Evolutionary conservation across 1,140 invertebrate species (phyloP).

Genomic region (Lepeophtheirus salmonis): DNA sequence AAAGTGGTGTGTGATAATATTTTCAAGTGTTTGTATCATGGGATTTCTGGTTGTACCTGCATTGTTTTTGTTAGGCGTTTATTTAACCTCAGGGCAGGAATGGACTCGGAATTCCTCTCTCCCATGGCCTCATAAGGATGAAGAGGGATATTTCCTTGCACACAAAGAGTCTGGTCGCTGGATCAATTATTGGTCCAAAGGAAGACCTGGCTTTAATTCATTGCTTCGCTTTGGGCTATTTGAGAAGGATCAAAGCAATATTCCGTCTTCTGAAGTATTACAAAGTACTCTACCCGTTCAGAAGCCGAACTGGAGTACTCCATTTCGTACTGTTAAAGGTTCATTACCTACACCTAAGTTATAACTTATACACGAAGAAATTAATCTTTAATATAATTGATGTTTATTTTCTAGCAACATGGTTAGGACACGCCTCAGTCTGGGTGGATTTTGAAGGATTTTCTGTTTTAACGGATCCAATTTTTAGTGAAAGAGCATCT

Average conservation of each 20-base stretch:
- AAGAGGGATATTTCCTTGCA: background rate
- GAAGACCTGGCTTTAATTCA: background rate
- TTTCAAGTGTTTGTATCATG: too few species aligned
- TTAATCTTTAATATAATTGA: too few species aligned
- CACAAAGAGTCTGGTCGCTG: background rate
- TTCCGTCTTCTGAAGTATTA: background rate
- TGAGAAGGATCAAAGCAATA: background rate
- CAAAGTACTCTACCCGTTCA: background rate
- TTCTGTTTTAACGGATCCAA: slow-evolving; percentile 27
- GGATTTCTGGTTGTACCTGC: too few species aligned
- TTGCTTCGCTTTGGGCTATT: background rate
- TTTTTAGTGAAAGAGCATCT: slow-evolving; percentile 23
- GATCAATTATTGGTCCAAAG: slow-evolving; percentile 1
- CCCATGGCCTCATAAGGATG: background rate
- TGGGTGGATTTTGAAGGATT: slow-evolving; percentile 30
- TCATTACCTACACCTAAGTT: too few species aligned
- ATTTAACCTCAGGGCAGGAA: too few species aligned
- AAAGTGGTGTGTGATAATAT: too few species aligned
- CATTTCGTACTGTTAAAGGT: background rate
- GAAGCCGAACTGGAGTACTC: background rate
- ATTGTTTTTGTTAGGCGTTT: too few species aligned
- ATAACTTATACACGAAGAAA: too few species aligned
- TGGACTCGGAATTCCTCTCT: too few species aligned
- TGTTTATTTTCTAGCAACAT: slow-evolving; percentile 27
- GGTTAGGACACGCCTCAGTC: slow-evolving; percentile 32